phyloP scores from a whole-genome alignment of 1,140 invertebrate species.

The Dendroctonus ponderosae region DNA sequence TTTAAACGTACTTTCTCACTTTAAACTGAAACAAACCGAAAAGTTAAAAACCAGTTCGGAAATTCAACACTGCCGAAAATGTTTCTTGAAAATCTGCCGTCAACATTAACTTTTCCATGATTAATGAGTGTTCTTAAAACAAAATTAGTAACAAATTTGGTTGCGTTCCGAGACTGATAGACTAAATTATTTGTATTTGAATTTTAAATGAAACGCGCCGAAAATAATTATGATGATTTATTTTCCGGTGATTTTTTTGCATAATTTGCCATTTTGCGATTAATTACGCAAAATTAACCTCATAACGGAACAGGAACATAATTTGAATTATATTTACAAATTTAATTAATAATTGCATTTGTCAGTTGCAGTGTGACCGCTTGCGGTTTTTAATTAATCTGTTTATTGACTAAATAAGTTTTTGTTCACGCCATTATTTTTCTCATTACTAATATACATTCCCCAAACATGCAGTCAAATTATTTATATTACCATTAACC shows the following conservation, averaged over 20 bases:
- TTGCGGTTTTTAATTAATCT: background rate
- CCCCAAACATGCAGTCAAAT: no score
- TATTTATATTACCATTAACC: no score
- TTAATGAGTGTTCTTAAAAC: slow-evolving; percentile 10
- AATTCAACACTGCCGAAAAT: background rate
- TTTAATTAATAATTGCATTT: slow-evolving; percentile 1
- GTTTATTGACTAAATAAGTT: background rate
- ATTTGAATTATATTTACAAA: background rate
- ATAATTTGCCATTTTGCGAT: background rate
- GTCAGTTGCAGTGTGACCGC: background rate
- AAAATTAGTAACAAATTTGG: slow-evolving; percentile 11
- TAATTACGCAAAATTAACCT: background rate
- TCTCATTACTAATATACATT: no score
- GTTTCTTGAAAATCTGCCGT: slow-evolving; percentile 1
- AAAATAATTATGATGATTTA: background rate
- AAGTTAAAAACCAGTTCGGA: background rate
- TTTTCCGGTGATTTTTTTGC: background rate
- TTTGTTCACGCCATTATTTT: no score
- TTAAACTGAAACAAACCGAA: no score
- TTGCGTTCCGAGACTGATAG: slow-evolving; percentile 1
- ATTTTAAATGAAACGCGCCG: slow-evolving; percentile 4
- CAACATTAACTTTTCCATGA: slow-evolving; percentile 2
- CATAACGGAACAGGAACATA: background rate
- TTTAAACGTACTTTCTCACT: no score
- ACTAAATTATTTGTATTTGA: slow-evolving; percentile 8